These are phyloP conservation scores for Eristalinus sepulchralis DNA, from an alignment of 2,888 invertebrate genomes.

Conservation along the genomic window DNA sequence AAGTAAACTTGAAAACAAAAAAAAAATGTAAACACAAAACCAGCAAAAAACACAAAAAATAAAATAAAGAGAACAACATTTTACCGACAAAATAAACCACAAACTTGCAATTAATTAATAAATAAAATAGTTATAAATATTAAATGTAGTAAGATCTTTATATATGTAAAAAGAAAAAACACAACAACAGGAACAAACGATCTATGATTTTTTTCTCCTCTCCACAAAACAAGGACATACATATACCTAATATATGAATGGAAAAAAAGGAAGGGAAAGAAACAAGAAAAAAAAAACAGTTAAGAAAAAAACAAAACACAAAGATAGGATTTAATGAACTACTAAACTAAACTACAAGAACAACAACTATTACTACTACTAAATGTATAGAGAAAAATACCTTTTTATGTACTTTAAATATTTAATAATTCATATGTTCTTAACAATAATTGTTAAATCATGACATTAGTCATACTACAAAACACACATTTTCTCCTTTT, in stretches of 20 bases:
- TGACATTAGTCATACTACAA: slow-evolving; percentile 65
- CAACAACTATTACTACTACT: slow-evolving; percentile 49
- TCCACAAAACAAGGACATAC: slow-evolving; percentile 25
- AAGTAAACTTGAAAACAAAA: slow-evolving; percentile 47
- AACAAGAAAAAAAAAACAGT: not conserved
- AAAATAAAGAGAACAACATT: slow-evolving; percentile 38
- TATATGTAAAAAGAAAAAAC: slow-evolving; percentile 8
- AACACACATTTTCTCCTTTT: slow-evolving; percentile 11
- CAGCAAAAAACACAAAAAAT: slow-evolving; percentile 29
- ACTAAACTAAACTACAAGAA: slow-evolving; percentile 52
- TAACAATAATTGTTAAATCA: slow-evolving; percentile 62
- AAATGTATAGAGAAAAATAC: slow-evolving; percentile 63
- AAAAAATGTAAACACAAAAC: slow-evolving; percentile 59
- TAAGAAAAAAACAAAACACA: slow-evolving; percentile 53
- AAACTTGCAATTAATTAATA: slow-evolving; percentile 51
- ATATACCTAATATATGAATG: no score
- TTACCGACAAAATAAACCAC: slow-evolving; percentile 21
- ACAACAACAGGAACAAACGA: slow-evolving; percentile 41
- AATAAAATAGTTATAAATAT: slow-evolving; percentile 50
- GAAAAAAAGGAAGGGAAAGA: not conserved
- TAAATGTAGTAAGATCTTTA: slow-evolving; percentile 53
- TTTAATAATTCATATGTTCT: slow-evolving; percentile 65
- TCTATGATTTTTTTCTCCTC: slow-evolving; percentile 42
- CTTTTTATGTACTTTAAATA: slow-evolving; percentile 70
- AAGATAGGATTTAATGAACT: slow-evolving; percentile 54